phyloP scores from a whole-genome alignment of 92 coral and sea anemone species.

The Porites cylindrica region DNA sequence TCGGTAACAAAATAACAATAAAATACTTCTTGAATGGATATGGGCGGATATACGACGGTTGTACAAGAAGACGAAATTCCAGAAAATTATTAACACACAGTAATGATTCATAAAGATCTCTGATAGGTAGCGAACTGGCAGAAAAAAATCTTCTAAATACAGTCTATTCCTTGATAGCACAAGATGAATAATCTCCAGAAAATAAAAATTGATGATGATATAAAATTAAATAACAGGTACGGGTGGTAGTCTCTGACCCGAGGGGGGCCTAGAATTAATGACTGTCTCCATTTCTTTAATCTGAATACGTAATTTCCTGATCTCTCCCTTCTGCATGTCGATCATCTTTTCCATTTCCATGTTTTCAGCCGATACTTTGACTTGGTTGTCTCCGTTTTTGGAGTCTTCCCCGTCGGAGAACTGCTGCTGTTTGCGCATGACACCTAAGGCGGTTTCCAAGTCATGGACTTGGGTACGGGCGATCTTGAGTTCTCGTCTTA shows the following conservation, averaged over 20 bases:
- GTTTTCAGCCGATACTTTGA: conserved; percentile 67
- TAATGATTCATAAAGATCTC: not conserved
- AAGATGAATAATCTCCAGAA: no score
- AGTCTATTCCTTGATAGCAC: no score
- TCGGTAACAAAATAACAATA: not conserved
- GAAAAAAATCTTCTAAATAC: no score
- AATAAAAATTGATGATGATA: not conserved
- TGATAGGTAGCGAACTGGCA: not conserved
- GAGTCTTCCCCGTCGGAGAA: conserved; percentile 42
- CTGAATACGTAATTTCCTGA: conserved; percentile 90
- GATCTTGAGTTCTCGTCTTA: conserved; percentile 97
- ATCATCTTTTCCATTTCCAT: conserved; percentile 88
- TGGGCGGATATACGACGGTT: no score
- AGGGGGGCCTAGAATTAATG: conserved; percentile 87
- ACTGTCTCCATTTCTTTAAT: conserved; percentile 89
- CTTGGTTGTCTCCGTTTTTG: conserved; percentile 53
- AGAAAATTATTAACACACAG: no score
- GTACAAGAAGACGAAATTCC: no score
- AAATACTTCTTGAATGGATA: not conserved
- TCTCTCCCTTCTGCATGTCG: conserved; percentile 94
- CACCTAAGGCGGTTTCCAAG: conserved; percentile 96
- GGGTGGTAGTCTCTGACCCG: conserved; percentile 93
- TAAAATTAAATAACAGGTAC: conserved; percentile 74
- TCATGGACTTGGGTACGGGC: conserved; percentile 98
- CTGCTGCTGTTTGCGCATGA: conserved; percentile 94